Percentiles rank a stretch among this genome's conserved stretches.
These are phyloP conservation scores for Capitulum mitella DNA, from an alignment of 2,888 invertebrate species.

Conservation along the genomic window DNA sequence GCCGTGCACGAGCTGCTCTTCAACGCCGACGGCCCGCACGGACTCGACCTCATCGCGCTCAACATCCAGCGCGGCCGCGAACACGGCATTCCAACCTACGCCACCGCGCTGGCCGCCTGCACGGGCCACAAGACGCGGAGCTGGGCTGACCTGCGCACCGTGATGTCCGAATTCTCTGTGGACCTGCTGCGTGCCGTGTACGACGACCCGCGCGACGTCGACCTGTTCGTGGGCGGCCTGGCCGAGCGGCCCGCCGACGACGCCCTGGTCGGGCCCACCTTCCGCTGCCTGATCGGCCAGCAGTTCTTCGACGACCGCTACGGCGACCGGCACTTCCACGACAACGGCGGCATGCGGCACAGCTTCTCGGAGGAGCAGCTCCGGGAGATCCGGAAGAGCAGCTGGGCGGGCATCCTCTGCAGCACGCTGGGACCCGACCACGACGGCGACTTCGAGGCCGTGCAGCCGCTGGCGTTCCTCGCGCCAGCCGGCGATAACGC, in stretches of 20 bases:
- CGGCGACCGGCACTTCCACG: slow-evolving; percentile 18
- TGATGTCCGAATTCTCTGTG: neutral
- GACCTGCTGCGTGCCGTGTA: neutral
- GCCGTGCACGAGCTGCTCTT: neutral
- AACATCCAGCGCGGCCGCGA: slow-evolving; percentile 33
- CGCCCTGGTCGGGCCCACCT: slow-evolving; percentile 20
- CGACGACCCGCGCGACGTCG: neutral
- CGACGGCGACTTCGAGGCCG: neutral
- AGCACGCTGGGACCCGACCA: neutral
- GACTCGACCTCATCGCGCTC: slow-evolving; percentile 33
- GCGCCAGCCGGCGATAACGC: neutral
- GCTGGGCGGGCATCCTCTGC: slow-evolving; percentile 6
- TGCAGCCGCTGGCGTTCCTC: neutral
- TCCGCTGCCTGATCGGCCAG: slow-evolving; percentile 2
- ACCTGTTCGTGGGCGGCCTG: slow-evolving; percentile 11
- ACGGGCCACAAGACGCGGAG: neutral
- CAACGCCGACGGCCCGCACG: slow-evolving; percentile 25
- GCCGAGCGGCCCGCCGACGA: neutral
- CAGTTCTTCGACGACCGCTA: neutral
- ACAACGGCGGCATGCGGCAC: slow-evolving; percentile 10
- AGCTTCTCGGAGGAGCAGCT: neutral
- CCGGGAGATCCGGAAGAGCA: neutral
- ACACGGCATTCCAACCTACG: slow-evolving; percentile 32
- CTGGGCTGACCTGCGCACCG: neutral
- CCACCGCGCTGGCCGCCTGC: slow-evolving; percentile 29